These are phyloP conservation scores for Hippocampus comes DNA, from an alignment of 2,113 vertebrate genomes.

Conservation along the genomic window DNA sequence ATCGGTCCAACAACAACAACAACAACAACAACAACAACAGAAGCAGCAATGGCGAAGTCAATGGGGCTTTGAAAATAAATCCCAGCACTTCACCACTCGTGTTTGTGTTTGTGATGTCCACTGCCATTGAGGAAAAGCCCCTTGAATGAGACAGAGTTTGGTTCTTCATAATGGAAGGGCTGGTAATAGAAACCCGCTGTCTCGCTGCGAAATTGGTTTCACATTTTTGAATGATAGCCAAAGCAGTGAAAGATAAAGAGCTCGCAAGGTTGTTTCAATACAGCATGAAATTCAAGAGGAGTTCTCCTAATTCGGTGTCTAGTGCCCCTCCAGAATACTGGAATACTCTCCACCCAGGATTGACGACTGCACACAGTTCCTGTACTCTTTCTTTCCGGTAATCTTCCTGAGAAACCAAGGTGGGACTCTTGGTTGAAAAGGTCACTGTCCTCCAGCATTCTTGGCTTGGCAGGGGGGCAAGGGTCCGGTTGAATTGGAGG, in stretches of 20 bases:
- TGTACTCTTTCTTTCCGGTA: slow-evolving; percentile 41
- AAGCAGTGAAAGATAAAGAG: slow-evolving; percentile 40
- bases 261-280: slow-evolving; percentile 50
- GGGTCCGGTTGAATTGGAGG: slow-evolving; percentile 54
- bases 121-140: slow-evolving; percentile 49
- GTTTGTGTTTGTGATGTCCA: slow-evolving; percentile 55
- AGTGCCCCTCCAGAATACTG: slow-evolving; percentile 34
- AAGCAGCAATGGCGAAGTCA: slow-evolving; percentile 27
- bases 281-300: slow-evolving; percentile 55
- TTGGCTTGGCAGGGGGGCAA: slow-evolving; percentile 61
- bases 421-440: slow-evolving; percentile 55
- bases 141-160: slow-evolving; percentile 54
- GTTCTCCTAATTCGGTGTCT: slow-evolving; percentile 37
- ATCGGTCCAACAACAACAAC: slow-evolving; percentile 49
- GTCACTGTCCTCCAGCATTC: slow-evolving; percentile 64
- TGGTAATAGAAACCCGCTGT: slow-evolving; percentile 65
- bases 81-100: slow-evolving; percentile 56
- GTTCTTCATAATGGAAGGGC: slow-evolving; percentile 48
- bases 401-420: slow-evolving; percentile 72
- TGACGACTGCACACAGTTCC: slow-evolving; percentile 54
- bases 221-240: slow-evolving; percentile 61
- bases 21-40: slow-evolving; percentile 24
- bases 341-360: slow-evolving; percentile 30
- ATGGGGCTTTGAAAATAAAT: slow-evolving; percentile 51
- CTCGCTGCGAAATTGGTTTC: slow-evolving; percentile 42